These are phyloP conservation scores for Bos taurus DNA, from an alignment of 2,113 vertebrate genomes.

Conservation along the genomic window ARS-UCD2.0 NC_037352.1:8598001-8598500, in stretches of 20 bases:
- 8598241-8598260: not conserved
- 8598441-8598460: not conserved
- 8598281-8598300: not conserved
- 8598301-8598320: not conserved
- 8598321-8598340: not conserved
- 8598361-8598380: not conserved
- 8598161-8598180: not conserved
- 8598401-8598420: not conserved
- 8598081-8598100: rapidly evolving
- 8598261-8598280: not conserved
- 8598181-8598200: not conserved
- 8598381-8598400: not conserved
- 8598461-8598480: not conserved
- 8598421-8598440: not conserved
- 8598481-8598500: not conserved
- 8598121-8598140: not conserved
- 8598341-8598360: not conserved
- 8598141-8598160: rapidly evolving
- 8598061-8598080: not conserved
- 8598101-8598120: rapidly evolving
- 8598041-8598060: not conserved
- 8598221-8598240: rapidly evolving
- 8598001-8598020: constrained; percentile 89
- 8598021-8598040: not conserved
- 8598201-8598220: no score